phyloP scores from a whole-genome alignment of 2,888 invertebrate genomes.

The Branchellion lobata region DNA sequence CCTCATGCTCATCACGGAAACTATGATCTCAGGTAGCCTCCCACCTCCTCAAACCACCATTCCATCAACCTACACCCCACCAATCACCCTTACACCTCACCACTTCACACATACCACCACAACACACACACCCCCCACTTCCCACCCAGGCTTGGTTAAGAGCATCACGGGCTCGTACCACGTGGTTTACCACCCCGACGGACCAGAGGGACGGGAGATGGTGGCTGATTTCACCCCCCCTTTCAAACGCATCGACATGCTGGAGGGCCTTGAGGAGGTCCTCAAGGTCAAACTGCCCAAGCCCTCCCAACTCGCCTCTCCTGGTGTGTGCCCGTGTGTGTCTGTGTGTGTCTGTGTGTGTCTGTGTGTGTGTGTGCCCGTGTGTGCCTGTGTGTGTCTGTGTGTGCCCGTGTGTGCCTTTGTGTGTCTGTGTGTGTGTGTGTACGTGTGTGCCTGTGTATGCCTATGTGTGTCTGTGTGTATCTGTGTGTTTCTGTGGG shows the following conservation, averaged over 20 bases:
- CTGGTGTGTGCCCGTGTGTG: constrained; percentile 55
- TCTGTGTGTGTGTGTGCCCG: constrained; percentile 46
- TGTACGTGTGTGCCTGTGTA: constrained; percentile 28
- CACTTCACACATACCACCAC: background rate
- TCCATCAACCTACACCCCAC: background rate
- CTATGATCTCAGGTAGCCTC: constrained; percentile 74
- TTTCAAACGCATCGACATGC: constrained; percentile 87
- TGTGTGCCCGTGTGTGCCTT: constrained; percentile 44
- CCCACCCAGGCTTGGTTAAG: constrained; percentile 78
- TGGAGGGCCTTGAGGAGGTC: constrained; percentile 80
- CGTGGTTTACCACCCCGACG: constrained; percentile 81
- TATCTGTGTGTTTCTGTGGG: no score
- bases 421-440: constrained; percentile 40
- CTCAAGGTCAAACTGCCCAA: constrained; percentile 66
- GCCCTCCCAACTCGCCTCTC: constrained; percentile 60
- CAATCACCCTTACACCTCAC: background rate
- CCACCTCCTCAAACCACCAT: background rate
- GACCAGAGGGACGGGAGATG: constrained; percentile 75
- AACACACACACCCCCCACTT: background rate
- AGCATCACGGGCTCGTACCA: constrained; percentile 86
- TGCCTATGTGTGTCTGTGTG: no score
- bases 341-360: constrained; percentile 46
- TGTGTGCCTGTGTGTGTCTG: constrained; percentile 44
- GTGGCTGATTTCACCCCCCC: constrained; percentile 96
- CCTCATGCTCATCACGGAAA: constrained; percentile 86